Conservation (phyloP, 2,888 invertebrate species). For the Acronicta psi region DNA sequence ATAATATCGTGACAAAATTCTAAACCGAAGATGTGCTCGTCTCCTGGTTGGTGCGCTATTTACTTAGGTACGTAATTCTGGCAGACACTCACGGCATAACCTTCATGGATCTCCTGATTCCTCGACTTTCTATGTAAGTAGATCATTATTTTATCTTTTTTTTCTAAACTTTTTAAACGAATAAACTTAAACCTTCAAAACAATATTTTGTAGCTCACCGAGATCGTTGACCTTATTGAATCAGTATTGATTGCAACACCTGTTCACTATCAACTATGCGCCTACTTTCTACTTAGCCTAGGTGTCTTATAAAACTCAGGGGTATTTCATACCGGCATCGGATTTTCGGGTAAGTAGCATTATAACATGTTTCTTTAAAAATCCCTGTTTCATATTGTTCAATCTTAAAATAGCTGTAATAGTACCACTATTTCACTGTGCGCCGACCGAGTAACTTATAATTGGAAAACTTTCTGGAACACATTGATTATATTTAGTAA, state of each 20-base stretch:
- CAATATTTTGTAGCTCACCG: not conserved
- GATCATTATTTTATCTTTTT: too few relatives aligned
- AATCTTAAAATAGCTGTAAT: constrained; percentile 64
- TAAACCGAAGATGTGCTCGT: constrained; percentile 20
- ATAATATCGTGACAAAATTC: too few relatives aligned
- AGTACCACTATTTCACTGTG: constrained; percentile 67
- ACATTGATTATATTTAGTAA: constrained; percentile 69
- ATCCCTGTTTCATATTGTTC: constrained; percentile 82
- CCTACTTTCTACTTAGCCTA: constrained; percentile 59
- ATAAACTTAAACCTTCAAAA: constrained; percentile 7
- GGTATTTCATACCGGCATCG: constrained; percentile 58
- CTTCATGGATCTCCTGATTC: constrained; percentile 18
- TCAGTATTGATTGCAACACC: constrained; percentile 25
- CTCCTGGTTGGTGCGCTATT: constrained; percentile 7
- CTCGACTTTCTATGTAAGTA: too few relatives aligned
- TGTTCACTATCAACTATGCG: constrained; percentile 35
- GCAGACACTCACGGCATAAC: constrained; percentile 28
- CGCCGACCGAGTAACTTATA: constrained; percentile 70
- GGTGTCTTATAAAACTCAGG: constrained; percentile 60
- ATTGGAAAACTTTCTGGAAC: constrained; percentile 85
- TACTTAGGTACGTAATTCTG: not conserved
- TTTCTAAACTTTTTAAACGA: constrained; percentile 13
- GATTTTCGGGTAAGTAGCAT: constrained; percentile 57
- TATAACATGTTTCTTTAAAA: constrained; percentile 70
- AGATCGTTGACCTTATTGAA: constrained; percentile 5